Evolutionary conservation across 2,888 invertebrate genomes (phyloP), one percentile per base, ranked within the genome.

Genomic region (Rhabditoides inermis): DNA sequence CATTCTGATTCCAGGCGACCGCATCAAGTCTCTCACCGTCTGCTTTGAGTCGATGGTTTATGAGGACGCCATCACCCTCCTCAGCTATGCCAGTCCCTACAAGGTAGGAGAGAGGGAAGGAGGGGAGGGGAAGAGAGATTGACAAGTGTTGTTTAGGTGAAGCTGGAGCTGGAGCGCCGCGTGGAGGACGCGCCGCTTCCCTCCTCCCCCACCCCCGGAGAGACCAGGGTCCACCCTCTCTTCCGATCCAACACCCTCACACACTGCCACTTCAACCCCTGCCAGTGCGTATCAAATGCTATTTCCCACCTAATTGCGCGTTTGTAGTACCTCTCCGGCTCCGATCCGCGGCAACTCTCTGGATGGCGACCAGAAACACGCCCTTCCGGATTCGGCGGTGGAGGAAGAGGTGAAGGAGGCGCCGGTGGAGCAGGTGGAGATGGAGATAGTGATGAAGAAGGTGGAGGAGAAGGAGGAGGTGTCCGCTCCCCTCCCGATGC

Each of bases 71-170:
- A 81, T 90, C 49, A 86, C 88, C 2, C 88, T 91, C 58, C 80
- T 91, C 39, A 88, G 88, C 59, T 88, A 90, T 62, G 90, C 90
- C 5, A 89, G 89, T 36, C 90, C 90, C 0, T 90, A 90, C 75
- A 87, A 88, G 55, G 87, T 88, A 28, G 25, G 26, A 30, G n/a
- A n/a, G n/a, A n/a, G n/a, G n/a, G n/a, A n/a, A n/a, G n/a, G n/a
- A n/a, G n/a, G n/a, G n/a, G n/a, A n/a, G n/a, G n/a, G n/a, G n/a
- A n/a, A n/a, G n/a, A n/a, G n/a, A n/a, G n/a, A n/a, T 49, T 49
- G 15, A 49, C 2, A 28, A 36, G 15, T 12, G 2, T 22, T 36
- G 35, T 55, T 7, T 41, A 60, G 61, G 65, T 67, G 32, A 65
- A 63, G 44, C 55, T 67, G 5, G 67, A 64, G 23, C 49, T 67